Percentiles rank a stretch among this genome's conserved stretches.
phyloP scores from a whole-genome alignment of 1,140 invertebrate genomes.

The Periplaneta americana region DNA sequence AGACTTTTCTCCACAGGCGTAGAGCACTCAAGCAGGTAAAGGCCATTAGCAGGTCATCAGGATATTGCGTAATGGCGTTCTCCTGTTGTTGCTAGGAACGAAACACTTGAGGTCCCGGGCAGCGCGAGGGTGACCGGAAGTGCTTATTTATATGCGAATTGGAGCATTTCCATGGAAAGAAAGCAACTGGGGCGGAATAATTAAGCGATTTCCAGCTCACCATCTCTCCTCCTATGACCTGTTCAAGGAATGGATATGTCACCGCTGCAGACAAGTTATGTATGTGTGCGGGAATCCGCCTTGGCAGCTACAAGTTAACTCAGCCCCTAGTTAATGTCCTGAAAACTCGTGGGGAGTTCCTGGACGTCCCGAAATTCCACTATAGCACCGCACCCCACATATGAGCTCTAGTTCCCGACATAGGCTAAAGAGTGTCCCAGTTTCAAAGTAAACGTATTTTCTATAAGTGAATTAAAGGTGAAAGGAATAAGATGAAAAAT shows the following conservation, averaged over 20 bases:
- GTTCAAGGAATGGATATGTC: not conserved
- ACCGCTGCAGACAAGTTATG: not conserved
- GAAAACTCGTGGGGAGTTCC: too few species aligned
- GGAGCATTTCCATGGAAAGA: not conserved
- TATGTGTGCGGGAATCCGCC: too few species aligned
- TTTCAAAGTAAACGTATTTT: too few species aligned
- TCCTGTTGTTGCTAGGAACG: not conserved
- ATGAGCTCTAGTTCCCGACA: too few species aligned
- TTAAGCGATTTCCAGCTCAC: not conserved
- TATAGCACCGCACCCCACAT: too few species aligned
- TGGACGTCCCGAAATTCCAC: too few species aligned
- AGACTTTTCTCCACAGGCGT: not conserved
- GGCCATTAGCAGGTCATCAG: not conserved
- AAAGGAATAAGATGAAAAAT: too few species aligned
- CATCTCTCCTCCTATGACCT: not conserved
- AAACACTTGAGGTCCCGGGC: not conserved
- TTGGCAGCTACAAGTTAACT: too few species aligned
- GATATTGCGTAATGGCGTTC: not conserved
- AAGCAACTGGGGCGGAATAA: not conserved
- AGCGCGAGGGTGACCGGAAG: not conserved
- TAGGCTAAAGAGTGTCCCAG: too few species aligned
- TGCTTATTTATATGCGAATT: not conserved
- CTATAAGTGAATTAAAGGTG: too few species aligned
- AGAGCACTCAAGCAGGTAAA: not conserved
- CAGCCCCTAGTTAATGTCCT: too few species aligned